Conservation (phyloP, 2,797 vertebrate genomes). For the Malurus leucopterus region DNA sequence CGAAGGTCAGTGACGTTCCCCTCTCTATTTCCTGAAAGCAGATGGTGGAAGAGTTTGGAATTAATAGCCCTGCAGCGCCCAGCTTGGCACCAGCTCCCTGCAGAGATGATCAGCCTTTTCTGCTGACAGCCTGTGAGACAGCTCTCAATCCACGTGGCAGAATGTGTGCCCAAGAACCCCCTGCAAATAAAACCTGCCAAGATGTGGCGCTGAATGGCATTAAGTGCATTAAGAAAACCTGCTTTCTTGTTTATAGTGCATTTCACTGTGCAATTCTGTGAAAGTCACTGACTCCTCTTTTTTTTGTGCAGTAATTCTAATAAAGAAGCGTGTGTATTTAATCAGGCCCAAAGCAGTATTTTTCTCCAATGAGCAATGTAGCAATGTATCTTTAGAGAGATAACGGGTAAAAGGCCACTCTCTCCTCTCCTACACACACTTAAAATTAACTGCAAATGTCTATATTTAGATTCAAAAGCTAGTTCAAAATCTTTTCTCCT, state of each 20-base stretch:
- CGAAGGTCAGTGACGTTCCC: background rate
- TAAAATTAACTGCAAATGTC: background rate
- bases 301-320: background rate
- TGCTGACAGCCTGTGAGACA: background rate
- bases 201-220: background rate
- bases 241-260: background rate
- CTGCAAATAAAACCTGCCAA: background rate
- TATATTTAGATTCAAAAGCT: background rate
- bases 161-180: background rate
- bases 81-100: slow-evolving; percentile 6
- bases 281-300: background rate
- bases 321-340: background rate
- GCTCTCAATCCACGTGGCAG: background rate
- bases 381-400: background rate
- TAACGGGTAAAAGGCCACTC: background rate
- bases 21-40: slow-evolving; percentile 43
- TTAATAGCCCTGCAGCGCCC: background rate
- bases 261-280: background rate
- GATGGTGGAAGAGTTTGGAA: slow-evolving; percentile 39
- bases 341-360: background rate
- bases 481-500: background rate
- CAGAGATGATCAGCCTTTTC: background rate
- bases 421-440: background rate
- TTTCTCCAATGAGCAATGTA: background rate
- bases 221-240: background rate